Conservation (phyloP, 1,140 invertebrate species). For the Drosophila hydei region DNA sequence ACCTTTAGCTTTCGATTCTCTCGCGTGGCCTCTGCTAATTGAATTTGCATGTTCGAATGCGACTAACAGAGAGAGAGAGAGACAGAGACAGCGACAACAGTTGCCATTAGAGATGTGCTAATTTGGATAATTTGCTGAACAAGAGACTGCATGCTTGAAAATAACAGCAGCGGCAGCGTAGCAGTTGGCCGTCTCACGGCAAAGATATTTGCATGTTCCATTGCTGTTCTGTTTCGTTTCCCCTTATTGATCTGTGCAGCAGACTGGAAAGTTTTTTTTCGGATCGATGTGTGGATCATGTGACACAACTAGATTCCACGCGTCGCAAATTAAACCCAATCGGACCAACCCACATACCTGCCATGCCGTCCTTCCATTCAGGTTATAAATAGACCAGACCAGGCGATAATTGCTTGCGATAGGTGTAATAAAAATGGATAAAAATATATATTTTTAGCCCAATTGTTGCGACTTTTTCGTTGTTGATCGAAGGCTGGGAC, state of each 20-base stretch:
- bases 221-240: slow-evolving; percentile 43
- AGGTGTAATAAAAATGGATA: slow-evolving; percentile 33
- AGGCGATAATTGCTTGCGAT: slow-evolving; percentile 52
- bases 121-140: slow-evolving; percentile 59
- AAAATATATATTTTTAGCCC: slow-evolving; percentile 26
- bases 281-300: slow-evolving; percentile 49
- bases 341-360: not conserved
- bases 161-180: too few relatives aligned
- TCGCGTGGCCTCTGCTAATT: slow-evolving; percentile 50
- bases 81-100: slow-evolving; percentile 4
- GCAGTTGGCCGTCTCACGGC: not conserved
- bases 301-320: slow-evolving; percentile 52
- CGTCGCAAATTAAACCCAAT: slow-evolving; percentile 50
- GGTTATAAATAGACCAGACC: slow-evolving; percentile 58
- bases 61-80: not conserved
- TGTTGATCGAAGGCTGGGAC: slow-evolving; percentile 3
- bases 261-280: slow-evolving; percentile 70
- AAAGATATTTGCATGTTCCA: slow-evolving; percentile 30
- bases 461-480: slow-evolving; percentile 9
- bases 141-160: not conserved
- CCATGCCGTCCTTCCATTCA: not conserved
- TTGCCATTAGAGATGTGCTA: slow-evolving; percentile 66
- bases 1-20: slow-evolving; percentile 5
- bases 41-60: slow-evolving; percentile 51
- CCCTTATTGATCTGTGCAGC: slow-evolving; percentile 57